Conservation (phyloP, 2,888 invertebrate genomes). For the Fragum whitleyi region DNA sequence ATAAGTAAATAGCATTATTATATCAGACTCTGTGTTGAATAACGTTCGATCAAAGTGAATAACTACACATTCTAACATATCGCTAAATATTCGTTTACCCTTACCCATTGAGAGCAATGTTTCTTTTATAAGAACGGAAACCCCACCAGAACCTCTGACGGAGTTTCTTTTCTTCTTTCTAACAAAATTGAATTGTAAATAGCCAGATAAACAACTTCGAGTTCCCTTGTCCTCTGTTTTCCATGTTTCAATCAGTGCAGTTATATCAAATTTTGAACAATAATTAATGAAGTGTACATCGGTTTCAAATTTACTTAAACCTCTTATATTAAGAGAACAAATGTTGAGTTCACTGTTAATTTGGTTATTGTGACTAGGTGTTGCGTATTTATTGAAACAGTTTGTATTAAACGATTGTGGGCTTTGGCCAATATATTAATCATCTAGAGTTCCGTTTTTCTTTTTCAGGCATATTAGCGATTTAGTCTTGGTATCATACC, state of each 20-base stretch:
- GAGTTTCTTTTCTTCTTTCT: too few species aligned
- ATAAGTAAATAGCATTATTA: conserved; percentile 18
- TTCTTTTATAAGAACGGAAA: too few species aligned
- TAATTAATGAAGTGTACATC: background rate
- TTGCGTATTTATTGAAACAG: too few species aligned
- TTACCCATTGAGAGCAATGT: background rate
- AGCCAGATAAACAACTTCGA: background rate
- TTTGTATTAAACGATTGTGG: background rate
- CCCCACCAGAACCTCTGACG: too few species aligned
- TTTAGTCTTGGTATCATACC: background rate
- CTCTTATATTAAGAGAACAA: too few species aligned
- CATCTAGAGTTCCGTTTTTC: background rate
- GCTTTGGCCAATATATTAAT: conserved; percentile 7
- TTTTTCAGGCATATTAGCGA: background rate
- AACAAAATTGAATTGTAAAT: background rate
- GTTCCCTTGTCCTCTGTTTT: background rate
- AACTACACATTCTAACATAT: conserved; percentile 15
- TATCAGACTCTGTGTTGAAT: conserved; percentile 8
- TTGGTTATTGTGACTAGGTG: too few species aligned
- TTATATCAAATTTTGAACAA: conserved; percentile 2
- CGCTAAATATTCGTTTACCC: background rate
- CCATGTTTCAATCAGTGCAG: background rate
- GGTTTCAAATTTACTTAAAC: background rate
- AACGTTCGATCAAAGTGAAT: background rate
- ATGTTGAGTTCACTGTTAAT: too few species aligned